Conservation (phyloP, 2,888 invertebrate species). For the Adela reaumurella region DNA sequence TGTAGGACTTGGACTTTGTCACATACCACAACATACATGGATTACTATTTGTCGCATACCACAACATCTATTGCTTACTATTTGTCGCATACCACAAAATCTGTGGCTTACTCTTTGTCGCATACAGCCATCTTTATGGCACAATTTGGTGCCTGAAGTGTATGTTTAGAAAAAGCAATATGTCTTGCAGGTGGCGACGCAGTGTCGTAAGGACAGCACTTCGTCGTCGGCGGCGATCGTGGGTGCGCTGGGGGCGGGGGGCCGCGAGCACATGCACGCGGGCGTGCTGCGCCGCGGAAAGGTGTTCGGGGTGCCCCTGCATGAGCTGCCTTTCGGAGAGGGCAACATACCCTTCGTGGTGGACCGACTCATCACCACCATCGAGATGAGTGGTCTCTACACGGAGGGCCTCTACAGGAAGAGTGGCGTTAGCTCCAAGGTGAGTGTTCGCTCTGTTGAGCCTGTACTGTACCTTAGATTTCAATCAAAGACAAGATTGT, state of each 20-base stretch:
- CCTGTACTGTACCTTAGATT: too few species aligned
- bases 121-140: too few species aligned
- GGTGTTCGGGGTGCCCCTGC: conserved; percentile 80
- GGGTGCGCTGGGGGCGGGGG: conserved; percentile 51
- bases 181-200: conserved; percentile 33
- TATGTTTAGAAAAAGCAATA: too few species aligned
- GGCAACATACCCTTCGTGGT: conserved; percentile 84
- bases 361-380: conserved; percentile 81
- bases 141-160: too few species aligned
- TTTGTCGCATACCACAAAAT: too few species aligned
- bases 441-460: too few species aligned
- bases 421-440: conserved; percentile 80
- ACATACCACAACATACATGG: too few species aligned
- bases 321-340: conserved; percentile 68
- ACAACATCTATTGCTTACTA: too few species aligned
- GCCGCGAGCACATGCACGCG: conserved; percentile 40
- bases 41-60: too few species aligned
- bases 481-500: too few species aligned
- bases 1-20: too few species aligned
- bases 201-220: conserved; percentile 38
- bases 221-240: conserved; percentile 39
- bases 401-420: conserved; percentile 93
- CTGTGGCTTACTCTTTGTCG: too few species aligned
- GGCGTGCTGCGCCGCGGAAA: conserved; percentile 34
- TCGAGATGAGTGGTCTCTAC: conserved; percentile 89